Conservation (phyloP, 2,888 invertebrate genomes). For the Hemicrepidius hirtus region DNA sequence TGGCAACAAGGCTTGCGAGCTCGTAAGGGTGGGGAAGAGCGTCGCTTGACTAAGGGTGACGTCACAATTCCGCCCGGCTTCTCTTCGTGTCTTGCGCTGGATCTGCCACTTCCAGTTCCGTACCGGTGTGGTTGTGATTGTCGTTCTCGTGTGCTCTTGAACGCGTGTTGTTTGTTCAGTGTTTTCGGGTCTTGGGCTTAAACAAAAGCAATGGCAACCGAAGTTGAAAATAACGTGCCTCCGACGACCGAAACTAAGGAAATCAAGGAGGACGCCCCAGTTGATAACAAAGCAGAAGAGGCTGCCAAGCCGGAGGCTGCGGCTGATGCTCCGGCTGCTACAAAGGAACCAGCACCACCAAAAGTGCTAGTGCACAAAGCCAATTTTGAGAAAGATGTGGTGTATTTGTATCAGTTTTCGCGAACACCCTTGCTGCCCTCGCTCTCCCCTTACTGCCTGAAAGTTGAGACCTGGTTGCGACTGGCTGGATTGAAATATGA, state of each 20-base stretch:
- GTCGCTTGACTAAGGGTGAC: slow-evolving; percentile 59
- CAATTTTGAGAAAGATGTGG: slow-evolving; percentile 93
- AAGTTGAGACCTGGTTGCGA: slow-evolving; percentile 97
- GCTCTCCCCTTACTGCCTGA: slow-evolving; percentile 93
- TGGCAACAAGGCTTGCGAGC: slow-evolving; percentile 64
- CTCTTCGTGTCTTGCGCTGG: slow-evolving; percentile 51
- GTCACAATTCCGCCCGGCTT: slow-evolving; percentile 56
- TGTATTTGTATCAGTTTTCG: slow-evolving; percentile 95
- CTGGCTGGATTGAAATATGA: slow-evolving; percentile 94
- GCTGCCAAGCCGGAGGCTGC: slow-evolving; percentile 71
- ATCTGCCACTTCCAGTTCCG: slow-evolving; percentile 55
- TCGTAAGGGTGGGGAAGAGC: slow-evolving; percentile 62
- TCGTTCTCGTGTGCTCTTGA: slow-evolving; percentile 50
- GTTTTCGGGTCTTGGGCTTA: slow-evolving; percentile 56
- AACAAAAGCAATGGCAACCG: slow-evolving; percentile 80
- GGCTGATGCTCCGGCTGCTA: slow-evolving; percentile 73
- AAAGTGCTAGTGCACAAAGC: slow-evolving; percentile 90
- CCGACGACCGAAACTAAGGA: slow-evolving; percentile 75
- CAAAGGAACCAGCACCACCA: slow-evolving; percentile 80
- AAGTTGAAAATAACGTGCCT: slow-evolving; percentile 83
- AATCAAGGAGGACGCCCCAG: slow-evolving; percentile 73
- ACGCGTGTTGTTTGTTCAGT: slow-evolving; percentile 56
- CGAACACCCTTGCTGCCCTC: slow-evolving; percentile 93
- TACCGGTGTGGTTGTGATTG: slow-evolving; percentile 54
- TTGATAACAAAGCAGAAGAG: slow-evolving; percentile 73